Conservation (phyloP, 1,140 invertebrate species). For the Orussus abietinus region DNA sequence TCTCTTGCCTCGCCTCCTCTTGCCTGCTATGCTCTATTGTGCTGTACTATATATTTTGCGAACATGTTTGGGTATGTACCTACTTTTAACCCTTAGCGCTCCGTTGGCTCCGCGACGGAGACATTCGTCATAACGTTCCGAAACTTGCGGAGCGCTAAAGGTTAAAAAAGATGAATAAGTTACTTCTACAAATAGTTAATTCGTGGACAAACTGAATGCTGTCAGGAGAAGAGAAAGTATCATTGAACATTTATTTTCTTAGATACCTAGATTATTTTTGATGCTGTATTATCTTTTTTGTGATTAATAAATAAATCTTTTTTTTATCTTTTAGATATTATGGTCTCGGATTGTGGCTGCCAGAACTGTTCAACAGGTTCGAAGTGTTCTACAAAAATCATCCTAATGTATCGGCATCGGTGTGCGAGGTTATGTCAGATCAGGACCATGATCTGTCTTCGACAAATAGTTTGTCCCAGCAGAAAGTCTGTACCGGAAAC, state of each 20-base stretch:
- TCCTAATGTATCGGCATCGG: slow-evolving; percentile 48
- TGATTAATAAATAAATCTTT: slow-evolving; percentile 11
- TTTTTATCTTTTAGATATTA: slow-evolving; percentile 57
- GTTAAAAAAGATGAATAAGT: too few relatives aligned
- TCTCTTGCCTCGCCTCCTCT: slow-evolving; percentile 54
- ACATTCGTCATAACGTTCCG: too few relatives aligned
- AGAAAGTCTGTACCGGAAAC: slow-evolving; percentile 14
- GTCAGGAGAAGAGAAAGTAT: too few relatives aligned
- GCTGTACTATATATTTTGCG: slow-evolving; percentile 59
- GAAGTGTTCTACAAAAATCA: slow-evolving; percentile 47
- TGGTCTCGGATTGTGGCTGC: slow-evolving; percentile 68
- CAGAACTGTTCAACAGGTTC: slow-evolving; percentile 63
- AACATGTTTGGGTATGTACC: slow-evolving; percentile 66
- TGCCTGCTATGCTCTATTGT: slow-evolving; percentile 55
- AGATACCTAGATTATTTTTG: too few relatives aligned
- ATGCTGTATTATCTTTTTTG: too few relatives aligned
- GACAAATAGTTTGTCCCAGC: background rate
- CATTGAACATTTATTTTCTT: too few relatives aligned
- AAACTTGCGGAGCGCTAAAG: too few relatives aligned
- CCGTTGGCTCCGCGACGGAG: too few relatives aligned
- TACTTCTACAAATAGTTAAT: too few relatives aligned
- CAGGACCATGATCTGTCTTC: background rate
- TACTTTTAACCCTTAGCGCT: too few relatives aligned
- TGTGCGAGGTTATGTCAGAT: slow-evolving; percentile 48
- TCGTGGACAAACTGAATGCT: too few relatives aligned